These are phyloP conservation scores for Rhineura floridana DNA, from an alignment of 2,113 vertebrate genomes.

Conservation along the genomic window DNA sequence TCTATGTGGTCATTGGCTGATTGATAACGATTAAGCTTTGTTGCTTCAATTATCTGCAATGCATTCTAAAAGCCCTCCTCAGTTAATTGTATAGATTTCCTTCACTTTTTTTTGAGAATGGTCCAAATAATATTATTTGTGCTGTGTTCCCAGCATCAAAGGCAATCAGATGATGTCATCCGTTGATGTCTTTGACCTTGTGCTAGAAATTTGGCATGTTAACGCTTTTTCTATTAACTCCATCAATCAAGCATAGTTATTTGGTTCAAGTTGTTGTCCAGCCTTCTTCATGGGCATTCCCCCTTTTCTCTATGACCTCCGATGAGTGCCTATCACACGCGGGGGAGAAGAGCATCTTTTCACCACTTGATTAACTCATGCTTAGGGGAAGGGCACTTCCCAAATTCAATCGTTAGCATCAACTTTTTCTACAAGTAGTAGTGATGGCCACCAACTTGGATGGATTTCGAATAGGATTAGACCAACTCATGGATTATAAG, in stretches of 20 bases:
- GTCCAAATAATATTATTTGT: conserved; percentile 19
- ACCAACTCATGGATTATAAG: too few species aligned
- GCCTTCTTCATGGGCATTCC: not conserved
- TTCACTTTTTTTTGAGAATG: conserved; percentile 2
- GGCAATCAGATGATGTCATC: conserved; percentile 1
- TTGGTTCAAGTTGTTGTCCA: not conserved
- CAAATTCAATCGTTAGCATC: too few species aligned
- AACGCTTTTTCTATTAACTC: conserved; percentile 19
- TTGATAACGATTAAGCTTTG: conserved; percentile 17
- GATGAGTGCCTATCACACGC: not conserved
- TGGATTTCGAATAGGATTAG: too few species aligned
- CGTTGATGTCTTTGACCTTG: conserved; percentile 22
- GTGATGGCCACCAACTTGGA: too few species aligned
- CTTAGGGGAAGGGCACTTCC: not conserved
- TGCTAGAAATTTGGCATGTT: conserved; percentile 3
- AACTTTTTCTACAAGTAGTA: too few species aligned
- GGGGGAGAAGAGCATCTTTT: not conserved
- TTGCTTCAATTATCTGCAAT: conserved; percentile 25
- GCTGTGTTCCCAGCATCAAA: conserved; percentile 8
- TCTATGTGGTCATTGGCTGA: not conserved
- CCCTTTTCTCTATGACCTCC: not conserved
- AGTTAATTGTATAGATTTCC: not conserved
- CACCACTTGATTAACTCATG: not conserved
- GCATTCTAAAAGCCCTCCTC: not conserved
- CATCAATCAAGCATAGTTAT: conserved; percentile 16